Evolutionary conservation across 35 echinoderm and acorn worm genomes (phyloP), one percentile per base, ranked within the genome.

Genomic region (Chiridota heheva): DNA sequence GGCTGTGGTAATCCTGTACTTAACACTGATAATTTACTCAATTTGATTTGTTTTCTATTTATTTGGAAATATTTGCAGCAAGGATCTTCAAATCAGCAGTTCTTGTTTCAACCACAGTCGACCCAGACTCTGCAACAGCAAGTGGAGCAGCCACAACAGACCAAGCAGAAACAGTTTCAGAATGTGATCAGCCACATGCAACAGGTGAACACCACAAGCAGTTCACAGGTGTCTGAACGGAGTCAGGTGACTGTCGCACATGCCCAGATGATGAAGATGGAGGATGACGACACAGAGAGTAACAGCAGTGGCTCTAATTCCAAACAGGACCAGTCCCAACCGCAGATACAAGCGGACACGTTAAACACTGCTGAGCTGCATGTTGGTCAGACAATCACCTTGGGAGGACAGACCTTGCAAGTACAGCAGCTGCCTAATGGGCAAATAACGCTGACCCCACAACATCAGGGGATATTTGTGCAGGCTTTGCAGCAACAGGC

Each of bases 401-500:
- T 78, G 10, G 75, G 75, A 40, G 36, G 47, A n/a, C 75, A 78
- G 36, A 78, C 36, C 34, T 12, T 78, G 17, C 75, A 78, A 22
- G 42, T 78, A 0, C 75, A 78, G 34, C 75, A 78, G n/a, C 53
- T 78, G 16, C 75, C 75, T 24, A 78, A 78, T 40, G 75, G 75
- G 15, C 75, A 78, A 38, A 60, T 78, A 40, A 61, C 75, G 22
- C n/a, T 78, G 26, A 78, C 75, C 18, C 75, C 29, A 40, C 75
- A 78, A 29, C 51, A 88, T 38, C 84, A 82, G 48, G 69, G 26
- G 31, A 72, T 58, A 76, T 65, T 75, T 42, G 33, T 87, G 15
- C 84, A 87, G 29, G 77, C 89, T 2, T 47, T 91, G 10, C 90
- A 87, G 36, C 90, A 86, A 44, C 87, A 90, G 72, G 84, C 80